phyloP scores from a whole-genome alignment of 2,888 invertebrate genomes.

The Spodoptera littoralis region DNA sequence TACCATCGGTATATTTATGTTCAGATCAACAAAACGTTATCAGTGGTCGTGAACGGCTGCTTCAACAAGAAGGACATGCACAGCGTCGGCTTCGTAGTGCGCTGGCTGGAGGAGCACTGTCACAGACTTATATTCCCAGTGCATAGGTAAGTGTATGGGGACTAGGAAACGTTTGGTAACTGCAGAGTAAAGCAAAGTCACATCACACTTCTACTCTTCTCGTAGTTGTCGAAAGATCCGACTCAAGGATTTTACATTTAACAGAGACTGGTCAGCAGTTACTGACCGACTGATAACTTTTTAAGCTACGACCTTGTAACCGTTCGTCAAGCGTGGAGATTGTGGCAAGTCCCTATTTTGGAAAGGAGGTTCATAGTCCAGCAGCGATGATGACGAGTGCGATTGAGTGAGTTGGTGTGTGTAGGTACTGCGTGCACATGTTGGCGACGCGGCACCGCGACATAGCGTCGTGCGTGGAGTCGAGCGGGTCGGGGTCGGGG shows the following conservation, averaged over 20 bases:
- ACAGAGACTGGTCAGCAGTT: no score
- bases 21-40: slow-evolving; percentile 91
- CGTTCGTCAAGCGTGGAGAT: no score
- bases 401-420: background rate
- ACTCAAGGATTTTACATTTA: no score
- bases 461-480: slow-evolving; percentile 70
- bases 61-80: slow-evolving; percentile 93
- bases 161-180: background rate
- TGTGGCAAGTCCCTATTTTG: no score
- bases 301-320: no score
- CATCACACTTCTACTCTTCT: no score
- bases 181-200: no score
- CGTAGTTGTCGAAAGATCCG: no score
- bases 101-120: slow-evolving; percentile 94
- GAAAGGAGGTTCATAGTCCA: no score
- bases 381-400: no score
- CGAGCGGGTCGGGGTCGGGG: slow-evolving; percentile 77
- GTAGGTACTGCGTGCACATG: slow-evolving; percentile 83
- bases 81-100: slow-evolving; percentile 93
- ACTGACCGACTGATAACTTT: no score
- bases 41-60: slow-evolving; percentile 93
- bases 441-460: slow-evolving; percentile 89
- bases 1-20: background rate
- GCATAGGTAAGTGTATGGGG: slow-evolving; percentile 88
- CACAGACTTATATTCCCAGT: slow-evolving; percentile 93